phyloP scores from a whole-genome alignment of 2,113 vertebrate genomes.

The Bombycilla garrulus region DNA sequence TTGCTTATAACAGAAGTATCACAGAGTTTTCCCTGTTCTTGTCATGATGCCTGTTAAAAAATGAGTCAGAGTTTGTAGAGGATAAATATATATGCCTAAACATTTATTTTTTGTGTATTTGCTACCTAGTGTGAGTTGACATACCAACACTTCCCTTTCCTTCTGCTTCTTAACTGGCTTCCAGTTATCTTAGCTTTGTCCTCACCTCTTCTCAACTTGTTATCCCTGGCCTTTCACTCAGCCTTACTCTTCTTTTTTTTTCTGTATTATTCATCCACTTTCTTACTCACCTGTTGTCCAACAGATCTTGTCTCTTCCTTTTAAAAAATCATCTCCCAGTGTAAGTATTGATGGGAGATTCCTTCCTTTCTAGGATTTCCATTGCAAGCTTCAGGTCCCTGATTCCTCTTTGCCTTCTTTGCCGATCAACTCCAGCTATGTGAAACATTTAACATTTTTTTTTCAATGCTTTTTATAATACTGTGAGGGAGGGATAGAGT shows the following conservation, averaged over 20 bases:
- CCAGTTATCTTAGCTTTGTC: neutral
- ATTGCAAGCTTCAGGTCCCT: neutral
- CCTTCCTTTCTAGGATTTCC: neutral
- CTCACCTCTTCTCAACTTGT: neutral
- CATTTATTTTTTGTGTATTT: neutral
- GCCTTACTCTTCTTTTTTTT: neutral
- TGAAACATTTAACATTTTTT: neutral
- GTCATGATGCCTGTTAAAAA: neutral
- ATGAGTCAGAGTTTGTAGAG: neutral
- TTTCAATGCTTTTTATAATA: neutral
- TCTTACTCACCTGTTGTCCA: neutral
- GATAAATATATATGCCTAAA: neutral
- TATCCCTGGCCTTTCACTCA: neutral
- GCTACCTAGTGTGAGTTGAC: neutral
- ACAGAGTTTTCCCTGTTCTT: neutral
- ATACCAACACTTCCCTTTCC: neutral
- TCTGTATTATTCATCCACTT: neutral
- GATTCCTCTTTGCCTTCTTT: neutral
- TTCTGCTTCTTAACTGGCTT: neutral
- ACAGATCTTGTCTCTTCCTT: neutral
- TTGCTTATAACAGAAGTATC: neutral
- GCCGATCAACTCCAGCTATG: neutral
- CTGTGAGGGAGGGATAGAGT: neutral
- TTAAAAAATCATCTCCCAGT: neutral
- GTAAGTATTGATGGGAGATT: neutral